These are phyloP conservation scores for Mastigias papua DNA, from an alignment of 30 jellyfish, hydroid and myxozoan species.

Conservation along the genomic window DNA sequence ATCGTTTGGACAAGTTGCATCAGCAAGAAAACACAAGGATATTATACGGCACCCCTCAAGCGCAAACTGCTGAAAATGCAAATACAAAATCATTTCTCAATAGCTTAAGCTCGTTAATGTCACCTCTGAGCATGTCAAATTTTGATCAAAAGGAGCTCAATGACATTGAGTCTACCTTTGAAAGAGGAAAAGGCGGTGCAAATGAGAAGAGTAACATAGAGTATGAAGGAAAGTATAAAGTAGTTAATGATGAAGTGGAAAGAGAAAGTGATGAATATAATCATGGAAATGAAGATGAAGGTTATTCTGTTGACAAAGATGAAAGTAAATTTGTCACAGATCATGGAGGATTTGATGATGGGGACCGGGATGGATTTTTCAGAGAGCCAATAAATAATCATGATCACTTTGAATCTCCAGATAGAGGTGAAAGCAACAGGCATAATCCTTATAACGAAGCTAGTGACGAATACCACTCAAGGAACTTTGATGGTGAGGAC, in stretches of 20 bases:
- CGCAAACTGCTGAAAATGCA: conserved; percentile 66
- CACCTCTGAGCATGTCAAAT: conserved; percentile 52
- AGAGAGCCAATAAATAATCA: neutral
- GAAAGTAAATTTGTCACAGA: conserved; percentile 13
- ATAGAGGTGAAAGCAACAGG: conserved; percentile 1
- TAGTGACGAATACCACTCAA: neutral
- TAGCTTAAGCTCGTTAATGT: conserved; percentile 75
- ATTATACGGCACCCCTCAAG: conserved; percentile 75
- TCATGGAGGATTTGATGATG: conserved; percentile 12
- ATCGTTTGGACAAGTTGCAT: conserved; percentile 32
- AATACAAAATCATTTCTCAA: conserved; percentile 80
- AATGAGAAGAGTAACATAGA: conserved; percentile 25
- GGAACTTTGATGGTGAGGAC: conserved; percentile 13
- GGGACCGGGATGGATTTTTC: neutral
- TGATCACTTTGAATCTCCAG: conserved; percentile 1
- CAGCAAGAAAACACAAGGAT: conserved; percentile 26
- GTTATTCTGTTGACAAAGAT: conserved; percentile 5
- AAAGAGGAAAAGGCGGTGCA: neutral
- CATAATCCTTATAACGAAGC: neutral
- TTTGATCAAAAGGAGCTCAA: neutral
- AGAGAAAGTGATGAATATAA: conserved; percentile 15
- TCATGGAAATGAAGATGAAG: conserved; percentile 27
- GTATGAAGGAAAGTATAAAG: conserved; percentile 55
- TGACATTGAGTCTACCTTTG: neutral
- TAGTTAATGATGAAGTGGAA: conserved; percentile 19